Percentiles rank a stretch among this genome's conserved stretches.
Conservation (phyloP, 2,113 vertebrate genomes). For the Rhea pennata region DNA sequence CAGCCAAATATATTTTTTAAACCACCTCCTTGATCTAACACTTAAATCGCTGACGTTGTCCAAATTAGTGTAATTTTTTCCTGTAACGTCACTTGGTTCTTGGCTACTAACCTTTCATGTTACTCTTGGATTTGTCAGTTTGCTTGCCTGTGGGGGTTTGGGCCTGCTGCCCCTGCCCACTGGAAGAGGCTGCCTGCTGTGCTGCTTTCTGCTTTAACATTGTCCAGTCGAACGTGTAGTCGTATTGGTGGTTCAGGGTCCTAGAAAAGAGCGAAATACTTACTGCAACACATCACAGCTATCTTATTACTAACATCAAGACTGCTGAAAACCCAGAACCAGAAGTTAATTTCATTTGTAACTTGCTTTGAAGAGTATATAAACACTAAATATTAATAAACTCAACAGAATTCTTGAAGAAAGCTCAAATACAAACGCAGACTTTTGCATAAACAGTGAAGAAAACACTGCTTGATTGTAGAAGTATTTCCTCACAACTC, state of each 20-base stretch:
- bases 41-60: constrained; percentile 76
- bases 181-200: constrained; percentile 97
- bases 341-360: background rate
- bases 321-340: background rate
- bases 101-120: constrained; percentile 99
- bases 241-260: constrained; percentile 99
- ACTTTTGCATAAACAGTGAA: too few relatives aligned
- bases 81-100: constrained; percentile 98
- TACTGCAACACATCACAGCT: background rate
- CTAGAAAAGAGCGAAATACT: constrained; percentile 71
- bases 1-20: constrained; percentile 87
- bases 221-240: constrained; percentile 99
- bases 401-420: background rate
- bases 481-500: background rate
- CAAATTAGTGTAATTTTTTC: constrained; percentile 84
- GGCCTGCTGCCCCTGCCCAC: constrained; percentile 98
- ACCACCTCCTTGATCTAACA: constrained; percentile 90
- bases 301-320: background rate
- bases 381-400: background rate
- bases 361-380: constrained; percentile 15
- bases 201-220: constrained; percentile 99
- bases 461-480: background rate
- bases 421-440: background rate
- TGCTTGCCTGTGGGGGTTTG: constrained; percentile 99
- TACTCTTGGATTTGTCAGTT: constrained; percentile 99